Evolutionary conservation across 2,888 invertebrate species (phyloP).

Genomic region (Napeogenes inachia): DNA sequence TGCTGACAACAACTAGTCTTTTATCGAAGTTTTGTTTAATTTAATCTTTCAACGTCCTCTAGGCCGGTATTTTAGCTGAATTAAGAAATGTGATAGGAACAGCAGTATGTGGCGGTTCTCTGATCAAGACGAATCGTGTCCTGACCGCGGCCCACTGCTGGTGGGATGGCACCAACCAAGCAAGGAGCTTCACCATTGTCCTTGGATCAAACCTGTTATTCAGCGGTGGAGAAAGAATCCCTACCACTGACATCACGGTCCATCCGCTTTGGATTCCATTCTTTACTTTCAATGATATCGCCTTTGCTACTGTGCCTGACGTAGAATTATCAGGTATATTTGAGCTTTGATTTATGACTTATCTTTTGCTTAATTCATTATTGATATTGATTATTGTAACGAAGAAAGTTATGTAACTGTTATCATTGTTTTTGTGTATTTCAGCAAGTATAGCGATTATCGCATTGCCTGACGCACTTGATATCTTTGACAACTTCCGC

Average conservation of each 20-base stretch:
- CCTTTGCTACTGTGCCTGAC: constrained; percentile 49
- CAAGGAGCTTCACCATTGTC: constrained; percentile 52
- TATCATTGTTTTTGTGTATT: too few relatives aligned
- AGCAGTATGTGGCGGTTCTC: constrained; percentile 57
- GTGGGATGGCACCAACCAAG: constrained; percentile 59
- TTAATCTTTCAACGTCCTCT: too few relatives aligned
- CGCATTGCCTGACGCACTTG: too few relatives aligned
- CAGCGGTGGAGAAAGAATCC: constrained; percentile 56
- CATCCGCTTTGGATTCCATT: constrained; percentile 54
- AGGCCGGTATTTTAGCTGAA: constrained; percentile 1
- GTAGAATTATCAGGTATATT: constrained; percentile 47
- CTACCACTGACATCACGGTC: constrained; percentile 43
- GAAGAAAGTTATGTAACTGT: too few relatives aligned
- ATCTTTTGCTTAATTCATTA: neutral
- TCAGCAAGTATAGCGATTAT: too few relatives aligned
- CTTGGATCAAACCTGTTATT: constrained; percentile 60
- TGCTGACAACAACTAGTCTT: too few relatives aligned
- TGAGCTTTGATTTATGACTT: neutral
- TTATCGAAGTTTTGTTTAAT: too few relatives aligned
- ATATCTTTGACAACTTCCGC: too few relatives aligned
- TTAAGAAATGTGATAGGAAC: neutral
- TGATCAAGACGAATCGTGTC: constrained; percentile 53
- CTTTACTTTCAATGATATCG: constrained; percentile 50
- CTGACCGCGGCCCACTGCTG: constrained; percentile 68
- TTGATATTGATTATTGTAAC: neutral